Evolutionary conservation across 2,797 vertebrate species (phyloP).

Genomic region (Propithecus perrieri): DNA sequence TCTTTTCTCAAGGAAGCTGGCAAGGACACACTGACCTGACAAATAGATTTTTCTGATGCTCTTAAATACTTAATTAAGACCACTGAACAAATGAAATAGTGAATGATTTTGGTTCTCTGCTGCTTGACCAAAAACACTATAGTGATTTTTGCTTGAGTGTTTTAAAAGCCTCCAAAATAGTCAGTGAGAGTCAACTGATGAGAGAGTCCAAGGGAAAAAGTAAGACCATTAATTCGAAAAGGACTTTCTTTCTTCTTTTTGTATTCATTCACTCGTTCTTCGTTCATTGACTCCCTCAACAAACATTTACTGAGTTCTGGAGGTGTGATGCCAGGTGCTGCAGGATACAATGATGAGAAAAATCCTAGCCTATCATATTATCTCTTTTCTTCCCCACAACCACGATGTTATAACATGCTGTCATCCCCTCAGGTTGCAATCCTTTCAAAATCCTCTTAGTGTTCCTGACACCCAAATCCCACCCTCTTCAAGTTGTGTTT

Average conservation of each 20-base stretch:
- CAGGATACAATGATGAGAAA: background rate
- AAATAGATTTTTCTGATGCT: conserved; percentile 28
- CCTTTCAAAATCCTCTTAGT: background rate
- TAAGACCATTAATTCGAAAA: background rate
- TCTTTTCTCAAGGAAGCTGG: conserved; percentile 36
- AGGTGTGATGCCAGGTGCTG: background rate
- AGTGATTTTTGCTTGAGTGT: background rate
- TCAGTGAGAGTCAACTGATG: background rate
- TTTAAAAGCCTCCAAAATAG: background rate
- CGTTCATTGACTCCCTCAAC: background rate
- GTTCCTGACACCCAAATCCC: background rate
- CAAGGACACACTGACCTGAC: conserved; percentile 37
- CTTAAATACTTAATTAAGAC: conserved; percentile 56
- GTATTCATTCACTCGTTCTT: background rate
- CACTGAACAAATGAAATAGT: conserved; percentile 26
- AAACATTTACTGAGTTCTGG: background rate
- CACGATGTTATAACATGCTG: no score
- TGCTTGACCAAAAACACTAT: background rate
- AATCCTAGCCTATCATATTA: background rate
- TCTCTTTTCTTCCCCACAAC: background rate
- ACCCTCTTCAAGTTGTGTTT: background rate
- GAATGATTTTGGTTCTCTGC: background rate
- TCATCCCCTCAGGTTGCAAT: background rate
- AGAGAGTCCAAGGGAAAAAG: background rate
- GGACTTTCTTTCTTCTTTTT: background rate